Conservation (phyloP, 2,113 vertebrate genomes). For the Willisornis vidua region DNA sequence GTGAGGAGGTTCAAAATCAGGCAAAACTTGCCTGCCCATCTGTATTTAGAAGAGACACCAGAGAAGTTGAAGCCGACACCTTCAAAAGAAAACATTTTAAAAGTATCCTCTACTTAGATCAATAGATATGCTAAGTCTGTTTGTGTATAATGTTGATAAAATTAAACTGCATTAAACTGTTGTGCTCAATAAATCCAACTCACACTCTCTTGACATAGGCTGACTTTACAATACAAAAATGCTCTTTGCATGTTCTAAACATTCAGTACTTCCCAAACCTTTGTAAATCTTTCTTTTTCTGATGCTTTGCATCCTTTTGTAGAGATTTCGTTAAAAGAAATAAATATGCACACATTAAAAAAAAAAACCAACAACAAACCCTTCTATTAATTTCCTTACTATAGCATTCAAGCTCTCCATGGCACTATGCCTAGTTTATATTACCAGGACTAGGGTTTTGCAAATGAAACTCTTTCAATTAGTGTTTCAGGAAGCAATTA, state of each 20-base stretch:
- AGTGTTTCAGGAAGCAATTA: slow-evolving; percentile 81
- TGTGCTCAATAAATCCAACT: not conserved
- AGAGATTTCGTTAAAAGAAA: slow-evolving; percentile 54
- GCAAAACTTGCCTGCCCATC: not conserved
- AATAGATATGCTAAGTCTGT: not conserved
- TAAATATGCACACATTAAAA: not conserved
- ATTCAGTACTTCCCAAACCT: not conserved
- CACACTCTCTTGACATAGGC: not conserved
- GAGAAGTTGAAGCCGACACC: not conserved
- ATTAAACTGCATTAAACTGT: not conserved
- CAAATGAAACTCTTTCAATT: slow-evolving; percentile 81
- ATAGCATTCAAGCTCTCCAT: slow-evolving; percentile 65
- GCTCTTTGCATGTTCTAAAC: not conserved
- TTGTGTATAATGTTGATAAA: not conserved
- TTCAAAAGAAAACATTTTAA: slow-evolving; percentile 1
- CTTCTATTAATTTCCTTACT: slow-evolving; percentile 63
- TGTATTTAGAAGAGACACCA: not conserved
- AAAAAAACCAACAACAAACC: not conserved
- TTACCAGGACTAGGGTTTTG: slow-evolving; percentile 74
- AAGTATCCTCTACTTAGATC: not conserved
- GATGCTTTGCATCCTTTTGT: not conserved
- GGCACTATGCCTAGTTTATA: slow-evolving; percentile 76
- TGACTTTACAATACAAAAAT: not conserved
- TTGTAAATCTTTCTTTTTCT: not conserved
- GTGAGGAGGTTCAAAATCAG: not conserved